phyloP scores from a whole-genome alignment of 2,888 invertebrate genomes.

The Morpho deidamia region DNA sequence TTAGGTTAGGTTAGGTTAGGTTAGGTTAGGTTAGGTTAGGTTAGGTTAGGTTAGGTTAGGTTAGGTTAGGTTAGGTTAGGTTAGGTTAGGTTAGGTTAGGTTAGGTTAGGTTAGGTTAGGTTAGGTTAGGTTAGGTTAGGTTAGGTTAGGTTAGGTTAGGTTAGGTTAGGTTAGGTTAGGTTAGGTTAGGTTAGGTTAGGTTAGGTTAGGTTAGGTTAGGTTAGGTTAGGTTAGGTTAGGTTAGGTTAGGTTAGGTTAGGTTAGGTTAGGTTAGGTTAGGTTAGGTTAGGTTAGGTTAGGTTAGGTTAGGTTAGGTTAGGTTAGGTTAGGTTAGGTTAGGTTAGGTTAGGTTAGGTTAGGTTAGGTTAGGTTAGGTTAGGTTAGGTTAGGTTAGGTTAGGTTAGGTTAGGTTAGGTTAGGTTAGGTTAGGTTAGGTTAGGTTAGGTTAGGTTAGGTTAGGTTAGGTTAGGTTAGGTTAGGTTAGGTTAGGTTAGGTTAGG shows the following conservation, averaged over 20 bases:
- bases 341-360: slow-evolving; percentile 14
- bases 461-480: slow-evolving; percentile 4
- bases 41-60: slow-evolving; percentile 16
- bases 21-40: slow-evolving; percentile 16
- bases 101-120: slow-evolving; percentile 15
- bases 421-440: neutral
- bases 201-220: slow-evolving; percentile 4
- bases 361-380: slow-evolving; percentile 9
- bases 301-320: slow-evolving; percentile 14
- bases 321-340: slow-evolving; percentile 13
- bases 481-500: neutral
- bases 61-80: slow-evolving; percentile 16
- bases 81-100: slow-evolving; percentile 11
- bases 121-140: slow-evolving; percentile 17
- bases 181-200: slow-evolving; percentile 16
- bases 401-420: slow-evolving; percentile 12
- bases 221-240: slow-evolving; percentile 13
- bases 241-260: slow-evolving; percentile 16
- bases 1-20: slow-evolving; percentile 16
- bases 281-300: slow-evolving; percentile 15
- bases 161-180: slow-evolving; percentile 13
- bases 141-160: slow-evolving; percentile 13
- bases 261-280: slow-evolving; percentile 17
- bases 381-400: slow-evolving; percentile 12
- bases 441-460: slow-evolving; percentile 6